These are phyloP conservation scores for Idaea dimidiata DNA, from an alignment of 2,888 invertebrate genomes.

Conservation along the genomic window DNA sequence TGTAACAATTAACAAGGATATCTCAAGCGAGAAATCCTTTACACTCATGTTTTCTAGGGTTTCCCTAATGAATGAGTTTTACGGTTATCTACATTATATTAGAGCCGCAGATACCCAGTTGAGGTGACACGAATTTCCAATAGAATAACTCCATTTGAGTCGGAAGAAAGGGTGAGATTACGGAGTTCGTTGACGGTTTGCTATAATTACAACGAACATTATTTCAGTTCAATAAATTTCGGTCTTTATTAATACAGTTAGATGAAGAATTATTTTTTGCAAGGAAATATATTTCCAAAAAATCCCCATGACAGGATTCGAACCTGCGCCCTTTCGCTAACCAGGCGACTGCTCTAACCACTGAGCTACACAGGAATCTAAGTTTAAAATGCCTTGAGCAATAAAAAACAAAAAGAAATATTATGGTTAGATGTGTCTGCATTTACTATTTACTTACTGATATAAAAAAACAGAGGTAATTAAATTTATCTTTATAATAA, in stretches of 20 bases:
- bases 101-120: conserved; percentile 36
- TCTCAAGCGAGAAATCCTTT: conserved; percentile 55
- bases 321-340: too few species aligned
- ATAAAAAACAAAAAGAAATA: too few species aligned
- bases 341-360: too few species aligned
- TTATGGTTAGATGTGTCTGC: too few species aligned
- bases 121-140: conserved; percentile 60
- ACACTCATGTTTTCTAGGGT: conserved; percentile 53
- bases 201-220: conserved; percentile 16
- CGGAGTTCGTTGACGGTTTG: conserved; percentile 30
- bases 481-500: too few species aligned
- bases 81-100: conserved; percentile 42
- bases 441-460: too few species aligned
- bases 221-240: conserved; percentile 1
- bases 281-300: too few species aligned
- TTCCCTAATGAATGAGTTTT: conserved; percentile 65
- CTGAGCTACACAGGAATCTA: too few species aligned
- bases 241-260: neutral
- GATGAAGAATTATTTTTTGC: too few species aligned
- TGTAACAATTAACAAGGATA: conserved; percentile 46
- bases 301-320: too few species aligned
- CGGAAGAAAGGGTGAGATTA: conserved; percentile 30
- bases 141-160: conserved; percentile 50
- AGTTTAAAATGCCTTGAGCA: too few species aligned
- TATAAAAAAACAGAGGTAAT: too few species aligned